Percentiles rank a stretch among this genome's conserved stretches.
phyloP scores from a whole-genome alignment of 2,888 invertebrate genomes.

The Eremobia ochroleuca region DNA sequence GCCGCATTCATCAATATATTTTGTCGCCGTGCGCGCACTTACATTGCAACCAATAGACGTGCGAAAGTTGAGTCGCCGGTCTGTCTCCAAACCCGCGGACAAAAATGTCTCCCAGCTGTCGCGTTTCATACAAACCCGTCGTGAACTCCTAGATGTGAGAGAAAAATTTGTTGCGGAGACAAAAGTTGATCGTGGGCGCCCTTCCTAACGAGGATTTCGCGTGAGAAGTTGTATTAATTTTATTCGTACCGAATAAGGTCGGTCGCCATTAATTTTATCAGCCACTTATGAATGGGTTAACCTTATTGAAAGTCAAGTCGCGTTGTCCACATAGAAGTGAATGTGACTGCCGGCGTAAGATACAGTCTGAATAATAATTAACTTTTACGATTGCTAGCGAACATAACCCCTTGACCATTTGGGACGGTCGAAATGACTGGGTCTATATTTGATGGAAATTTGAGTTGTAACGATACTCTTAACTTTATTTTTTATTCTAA shows the following conservation, averaged over 20 bases:
- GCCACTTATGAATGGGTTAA: constrained; percentile 79
- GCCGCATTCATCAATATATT: too few relatives aligned
- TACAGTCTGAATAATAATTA: constrained; percentile 81
- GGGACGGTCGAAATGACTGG: constrained; percentile 60
- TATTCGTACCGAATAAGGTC: constrained; percentile 60
- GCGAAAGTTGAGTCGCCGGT: too few relatives aligned
- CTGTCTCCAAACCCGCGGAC: too few relatives aligned
- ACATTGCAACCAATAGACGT: too few relatives aligned
- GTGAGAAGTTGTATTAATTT: constrained; percentile 62
- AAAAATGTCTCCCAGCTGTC: too few relatives aligned
- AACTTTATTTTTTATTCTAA: constrained; percentile 56
- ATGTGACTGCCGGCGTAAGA: constrained; percentile 81
- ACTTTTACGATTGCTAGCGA: constrained; percentile 74
- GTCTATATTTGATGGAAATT: constrained; percentile 52
- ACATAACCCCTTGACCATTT: constrained; percentile 69
- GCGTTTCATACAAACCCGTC: not conserved
- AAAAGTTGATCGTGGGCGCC: too few relatives aligned
- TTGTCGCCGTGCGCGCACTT: too few relatives aligned
- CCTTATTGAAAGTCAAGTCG: constrained; percentile 78
- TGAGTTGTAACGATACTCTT: constrained; percentile 35
- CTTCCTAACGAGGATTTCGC: constrained; percentile 68
- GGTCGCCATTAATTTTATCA: constrained; percentile 68
- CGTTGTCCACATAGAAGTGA: constrained; percentile 74
- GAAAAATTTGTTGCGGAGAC: not conserved
- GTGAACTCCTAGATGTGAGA: not conserved